Conservation (phyloP, 2,113 vertebrate genomes). For the Raja brachyura region DNA sequence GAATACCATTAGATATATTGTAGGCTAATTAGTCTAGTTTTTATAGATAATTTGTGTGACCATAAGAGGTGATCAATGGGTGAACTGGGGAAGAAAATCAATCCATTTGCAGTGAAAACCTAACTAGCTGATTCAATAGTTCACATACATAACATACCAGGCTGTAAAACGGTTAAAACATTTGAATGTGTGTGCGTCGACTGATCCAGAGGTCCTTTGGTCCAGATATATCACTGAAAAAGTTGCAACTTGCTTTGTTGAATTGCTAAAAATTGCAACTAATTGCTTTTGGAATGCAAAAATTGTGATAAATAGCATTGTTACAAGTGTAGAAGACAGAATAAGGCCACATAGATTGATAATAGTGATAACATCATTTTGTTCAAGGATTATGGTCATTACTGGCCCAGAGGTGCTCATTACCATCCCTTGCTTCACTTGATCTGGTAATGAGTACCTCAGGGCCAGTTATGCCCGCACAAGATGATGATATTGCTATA, state of each 20-base stretch:
- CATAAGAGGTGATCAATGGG: background rate
- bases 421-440: slow-evolving; percentile 37
- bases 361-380: slow-evolving; percentile 38
- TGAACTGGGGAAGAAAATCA: background rate
- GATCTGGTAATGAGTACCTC: slow-evolving; percentile 37
- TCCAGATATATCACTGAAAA: background rate
- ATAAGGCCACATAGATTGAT: slow-evolving; percentile 38
- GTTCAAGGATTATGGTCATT: slow-evolving; percentile 35
- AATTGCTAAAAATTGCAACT: background rate
- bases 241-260: background rate
- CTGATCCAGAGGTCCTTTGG: background rate
- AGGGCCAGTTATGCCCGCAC: slow-evolving; percentile 35
- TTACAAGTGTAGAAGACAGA: slow-evolving; percentile 36
- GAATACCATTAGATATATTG: background rate
- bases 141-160: background rate
- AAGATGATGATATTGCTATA: slow-evolving; percentile 37
- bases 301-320: slow-evolving; percentile 36
- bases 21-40: background rate
- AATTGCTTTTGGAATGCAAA: slow-evolving; percentile 26
- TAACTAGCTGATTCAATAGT: background rate
- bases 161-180: background rate
- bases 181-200: slow-evolving; percentile 1
- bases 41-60: background rate
- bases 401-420: slow-evolving; percentile 38
- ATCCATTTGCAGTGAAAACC: background rate